A percentile compares a stretch with the other conserved stretches of the same genome.
Evolutionary conservation across 2,113 vertebrate genomes (phyloP).

Genomic region (Sceloporus undulatus): DNA sequence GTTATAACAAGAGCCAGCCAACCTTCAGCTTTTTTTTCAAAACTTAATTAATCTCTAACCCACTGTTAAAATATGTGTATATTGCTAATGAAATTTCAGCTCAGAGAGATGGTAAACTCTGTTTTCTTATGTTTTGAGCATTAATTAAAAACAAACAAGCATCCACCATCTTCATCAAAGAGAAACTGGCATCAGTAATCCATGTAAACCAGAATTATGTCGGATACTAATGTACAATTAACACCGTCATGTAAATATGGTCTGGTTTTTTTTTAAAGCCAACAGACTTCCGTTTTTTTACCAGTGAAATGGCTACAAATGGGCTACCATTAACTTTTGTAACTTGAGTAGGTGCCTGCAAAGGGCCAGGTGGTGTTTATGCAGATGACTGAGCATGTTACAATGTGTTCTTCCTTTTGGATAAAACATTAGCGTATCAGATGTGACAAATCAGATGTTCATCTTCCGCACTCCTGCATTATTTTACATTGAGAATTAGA

Average conservation of each 20-base stretch:
- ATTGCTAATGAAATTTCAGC: background rate
- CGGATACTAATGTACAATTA: conserved; percentile 45
- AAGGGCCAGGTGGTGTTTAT: conserved; percentile 99
- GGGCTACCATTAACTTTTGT: conserved; percentile 87
- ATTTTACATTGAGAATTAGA: conserved; percentile 87
- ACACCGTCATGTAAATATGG: conserved; percentile 63
- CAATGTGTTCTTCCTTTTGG: conserved; percentile 98
- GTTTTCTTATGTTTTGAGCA: conserved; percentile 19
- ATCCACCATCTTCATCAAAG: conserved; percentile 7
- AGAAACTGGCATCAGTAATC: conserved; percentile 30
- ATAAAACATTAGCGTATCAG: conserved; percentile 99
- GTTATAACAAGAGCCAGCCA: background rate
- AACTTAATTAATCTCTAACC: background rate
- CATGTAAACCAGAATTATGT: background rate
- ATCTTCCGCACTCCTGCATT: conserved; percentile 89
- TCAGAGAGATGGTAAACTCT: conserved; percentile 11
- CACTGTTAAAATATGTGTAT: background rate
- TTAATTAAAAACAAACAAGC: conserved; percentile 7
- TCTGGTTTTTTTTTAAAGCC: conserved; percentile 56
- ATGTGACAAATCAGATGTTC: conserved; percentile 99
- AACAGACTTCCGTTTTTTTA: conserved; percentile 59
- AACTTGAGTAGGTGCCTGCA: conserved; percentile 91
- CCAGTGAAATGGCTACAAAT: conserved; percentile 78
- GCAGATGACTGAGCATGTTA: conserved; percentile 99
- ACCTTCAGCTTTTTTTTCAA: background rate